Base-by-base conservation (phyloP, 2,888 invertebrate species). In the Phortica magna region DNA sequence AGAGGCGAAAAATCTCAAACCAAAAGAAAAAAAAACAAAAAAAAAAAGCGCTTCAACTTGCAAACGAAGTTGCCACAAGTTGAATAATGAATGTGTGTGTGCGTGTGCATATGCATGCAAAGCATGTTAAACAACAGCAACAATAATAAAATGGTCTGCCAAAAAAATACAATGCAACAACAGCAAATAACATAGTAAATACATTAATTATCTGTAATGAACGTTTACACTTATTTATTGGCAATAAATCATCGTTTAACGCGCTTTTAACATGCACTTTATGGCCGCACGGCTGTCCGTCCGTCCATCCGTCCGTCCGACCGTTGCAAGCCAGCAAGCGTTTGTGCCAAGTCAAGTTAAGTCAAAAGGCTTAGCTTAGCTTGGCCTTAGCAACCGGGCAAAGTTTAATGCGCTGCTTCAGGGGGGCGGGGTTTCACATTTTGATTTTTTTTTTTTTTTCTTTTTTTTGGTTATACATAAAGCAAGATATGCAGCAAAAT, bases 151-250 rank as follows among this genome's bases (percentile, higher is more conserved):
- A 71, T 19, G 31, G 5, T 31, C 31, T 31, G 31, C 1, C 31
- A 31, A 31, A 31, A 31, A 31, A 53, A 55, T 10, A 61, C 17
- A 61, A 59, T 31, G 1, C 9, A 70, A 70, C 7, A n/a, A 14
- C 12, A 10, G 22, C 31, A 71, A 71, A 71, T 53, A 71, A 53
- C 53, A 55, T 55, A 55, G 70, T 55, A 55, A 39, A 65, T 65
- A 86, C 86, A 86, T 86, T 88, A 86, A 86, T 88, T 86, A 88
- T 88, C 86, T 87, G 84, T 88, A 88, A 88, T 88, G 88, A 88
- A 88, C 88, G 88, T 88, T 88, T 89, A 88, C 88, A 89, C 87
- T 89, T 89, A 88, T 88, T 88, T 88, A 88, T 88, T 88, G 89
- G 89, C 87, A 88, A 86, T 88, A 88, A 88, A 88, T 88, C 88